Percentiles rank a stretch among this genome's conserved stretches.
These are phyloP conservation scores for Distichodus sexfasciatus DNA, from an alignment of 2,797 vertebrate genomes.

Conservation along the genomic window DNA sequence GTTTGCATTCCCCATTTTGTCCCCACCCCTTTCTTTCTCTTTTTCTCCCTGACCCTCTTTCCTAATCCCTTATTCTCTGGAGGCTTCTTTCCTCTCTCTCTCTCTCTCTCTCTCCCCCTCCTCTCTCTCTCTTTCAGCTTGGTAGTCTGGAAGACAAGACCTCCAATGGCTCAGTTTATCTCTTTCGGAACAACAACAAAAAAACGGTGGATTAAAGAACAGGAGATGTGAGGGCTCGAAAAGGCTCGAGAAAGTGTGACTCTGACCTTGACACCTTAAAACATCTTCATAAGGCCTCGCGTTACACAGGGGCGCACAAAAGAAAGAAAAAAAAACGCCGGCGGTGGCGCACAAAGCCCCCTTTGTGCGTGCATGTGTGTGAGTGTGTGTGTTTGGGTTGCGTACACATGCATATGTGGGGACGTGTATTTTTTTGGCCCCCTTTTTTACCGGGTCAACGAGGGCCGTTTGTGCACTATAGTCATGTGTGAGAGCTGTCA, in stretches of 20 bases:
- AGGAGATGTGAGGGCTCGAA: neutral
- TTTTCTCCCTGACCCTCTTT: conserved; percentile 37
- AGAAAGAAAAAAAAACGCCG: conserved; percentile 55
- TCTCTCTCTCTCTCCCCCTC: conserved; percentile 39
- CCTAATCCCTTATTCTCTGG: conserved; percentile 43
- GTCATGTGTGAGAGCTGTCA: conserved; percentile 26
- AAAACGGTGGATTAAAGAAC: conserved; percentile 6
- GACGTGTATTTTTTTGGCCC: conserved; percentile 45
- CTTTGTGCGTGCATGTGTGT: conserved; percentile 47
- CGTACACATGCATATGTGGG: conserved; percentile 50
- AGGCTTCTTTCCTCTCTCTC: conserved; percentile 52
- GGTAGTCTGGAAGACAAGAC: conserved; percentile 6
- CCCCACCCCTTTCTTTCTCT: conserved; percentile 40
- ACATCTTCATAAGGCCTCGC: conserved; percentile 34
- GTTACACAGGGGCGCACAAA: conserved; percentile 36
- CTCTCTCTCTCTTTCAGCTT: conserved; percentile 1
- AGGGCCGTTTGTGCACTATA: conserved; percentile 54
- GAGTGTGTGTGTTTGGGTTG: conserved; percentile 38
- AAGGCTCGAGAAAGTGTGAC: neutral
- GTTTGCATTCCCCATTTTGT: conserved; percentile 41
- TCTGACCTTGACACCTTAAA: conserved; percentile 26
- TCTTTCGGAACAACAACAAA: neutral
- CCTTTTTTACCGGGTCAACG: conserved; percentile 62
- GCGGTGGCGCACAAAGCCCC: conserved; percentile 50
- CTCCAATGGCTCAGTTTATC: conserved; percentile 15